phyloP scores from a whole-genome alignment of 2,797 vertebrate genomes.

The Amblyopsis hoosieri region DNA sequence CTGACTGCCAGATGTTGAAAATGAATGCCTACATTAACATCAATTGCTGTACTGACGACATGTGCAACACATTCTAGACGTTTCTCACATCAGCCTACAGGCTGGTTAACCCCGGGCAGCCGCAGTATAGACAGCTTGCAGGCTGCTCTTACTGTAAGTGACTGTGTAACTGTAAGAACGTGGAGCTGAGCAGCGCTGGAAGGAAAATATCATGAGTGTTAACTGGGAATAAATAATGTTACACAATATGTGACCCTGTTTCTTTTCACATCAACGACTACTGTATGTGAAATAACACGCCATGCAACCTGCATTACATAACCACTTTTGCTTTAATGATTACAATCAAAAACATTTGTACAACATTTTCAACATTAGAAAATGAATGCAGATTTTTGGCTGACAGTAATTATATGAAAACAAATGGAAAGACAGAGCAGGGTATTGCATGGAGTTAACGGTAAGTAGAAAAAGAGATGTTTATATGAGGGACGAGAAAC shows the following conservation, averaged over 20 bases:
- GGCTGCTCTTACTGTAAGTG: no score
- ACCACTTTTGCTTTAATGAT: constrained; percentile 91
- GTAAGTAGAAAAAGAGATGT: constrained; percentile 72
- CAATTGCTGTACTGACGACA: constrained; percentile 66
- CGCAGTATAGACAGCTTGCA: background rate
- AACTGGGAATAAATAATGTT: no score
- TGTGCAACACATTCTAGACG: constrained; percentile 70
- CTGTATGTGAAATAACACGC: constrained; percentile 43
- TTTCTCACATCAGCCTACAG: background rate
- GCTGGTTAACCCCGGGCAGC: background rate
- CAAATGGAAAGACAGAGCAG: constrained; percentile 52
- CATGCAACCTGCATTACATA: constrained; percentile 60
- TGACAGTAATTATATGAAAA: constrained; percentile 75
- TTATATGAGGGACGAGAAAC: constrained; percentile 40
- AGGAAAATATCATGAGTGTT: no score
- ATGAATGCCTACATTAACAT: constrained; percentile 64
- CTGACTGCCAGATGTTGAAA: constrained; percentile 66
- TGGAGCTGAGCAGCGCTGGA: no score
- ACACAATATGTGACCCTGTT: no score
- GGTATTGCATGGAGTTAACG: constrained; percentile 45
- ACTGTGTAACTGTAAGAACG: no score
- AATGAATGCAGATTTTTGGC: constrained; percentile 89
- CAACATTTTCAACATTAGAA: constrained; percentile 97
- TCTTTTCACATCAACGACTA: background rate
- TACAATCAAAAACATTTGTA: constrained; percentile 92